phyloP scores from a whole-genome alignment of 1,140 invertebrate species.

The Caenorhabditis remanei region DNA sequence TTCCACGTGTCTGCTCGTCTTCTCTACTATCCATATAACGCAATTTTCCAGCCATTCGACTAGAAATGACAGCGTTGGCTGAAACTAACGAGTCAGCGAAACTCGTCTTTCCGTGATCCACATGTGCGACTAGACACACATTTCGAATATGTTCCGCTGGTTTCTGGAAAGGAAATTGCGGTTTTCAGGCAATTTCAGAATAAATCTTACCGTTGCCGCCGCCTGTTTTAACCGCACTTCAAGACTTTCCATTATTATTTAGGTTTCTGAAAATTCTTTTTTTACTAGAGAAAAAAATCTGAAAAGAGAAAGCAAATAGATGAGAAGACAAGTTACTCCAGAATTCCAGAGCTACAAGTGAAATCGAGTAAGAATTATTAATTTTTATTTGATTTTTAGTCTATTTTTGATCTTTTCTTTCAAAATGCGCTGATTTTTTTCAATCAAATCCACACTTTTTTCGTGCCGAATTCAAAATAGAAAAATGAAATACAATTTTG shows the following conservation, averaged over 20 bases:
- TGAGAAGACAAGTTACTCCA: background rate
- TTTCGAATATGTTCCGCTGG: slow-evolving; percentile 86
- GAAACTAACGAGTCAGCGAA: slow-evolving; percentile 93
- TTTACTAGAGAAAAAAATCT: background rate
- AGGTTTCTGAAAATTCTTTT: background rate
- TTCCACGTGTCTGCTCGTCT: slow-evolving; percentile 96
- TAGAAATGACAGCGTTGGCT: slow-evolving; percentile 85
- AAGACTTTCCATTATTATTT: background rate
- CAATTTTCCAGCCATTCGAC: slow-evolving; percentile 78
- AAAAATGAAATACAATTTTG: slow-evolving; percentile 25
- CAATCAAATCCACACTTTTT: background rate
- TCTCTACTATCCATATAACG: slow-evolving; percentile 92
- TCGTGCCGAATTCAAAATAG: background rate
- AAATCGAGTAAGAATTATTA: background rate
- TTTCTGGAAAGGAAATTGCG: slow-evolving; percentile 63
- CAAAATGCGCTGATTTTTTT: background rate
- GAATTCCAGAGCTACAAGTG: background rate
- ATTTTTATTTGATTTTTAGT: slow-evolving; percentile 45
- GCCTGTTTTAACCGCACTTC: slow-evolving; percentile 15
- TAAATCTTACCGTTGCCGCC: background rate
- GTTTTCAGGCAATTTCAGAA: too few relatives aligned
- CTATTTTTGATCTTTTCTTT: slow-evolving; percentile 22
- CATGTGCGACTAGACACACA: slow-evolving; percentile 98
- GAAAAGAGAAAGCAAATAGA: background rate
- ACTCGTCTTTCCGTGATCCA: slow-evolving; percentile 99